Evolutionary conservation across 2,888 invertebrate species (phyloP).

Genomic region (Teinopalpus imperialis): DNA sequence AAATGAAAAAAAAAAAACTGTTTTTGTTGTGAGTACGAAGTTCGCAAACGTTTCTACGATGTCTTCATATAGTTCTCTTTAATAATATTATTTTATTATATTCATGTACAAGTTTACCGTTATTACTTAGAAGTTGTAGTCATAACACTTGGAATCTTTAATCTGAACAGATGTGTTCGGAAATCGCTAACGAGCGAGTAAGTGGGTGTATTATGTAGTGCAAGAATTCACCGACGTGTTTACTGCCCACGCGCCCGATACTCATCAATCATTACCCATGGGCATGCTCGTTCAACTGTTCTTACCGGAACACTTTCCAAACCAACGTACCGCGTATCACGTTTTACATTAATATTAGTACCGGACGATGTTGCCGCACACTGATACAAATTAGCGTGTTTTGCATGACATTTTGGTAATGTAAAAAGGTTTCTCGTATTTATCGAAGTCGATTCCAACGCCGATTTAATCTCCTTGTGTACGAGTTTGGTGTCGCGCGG

Average conservation of each 20-base stretch:
- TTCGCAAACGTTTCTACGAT: slow-evolving; percentile 8
- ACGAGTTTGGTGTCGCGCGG: slow-evolving; percentile 39
- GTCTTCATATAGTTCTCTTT: slow-evolving; percentile 7
- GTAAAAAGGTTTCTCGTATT: neutral
- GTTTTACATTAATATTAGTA: slow-evolving; percentile 38
- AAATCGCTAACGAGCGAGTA: slow-evolving; percentile 48
- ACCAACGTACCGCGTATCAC: slow-evolving; percentile 42
- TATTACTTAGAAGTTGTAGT: neutral
- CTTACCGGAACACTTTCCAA: slow-evolving; percentile 55
- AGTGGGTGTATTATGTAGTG: slow-evolving; percentile 61
- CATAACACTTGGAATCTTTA: slow-evolving; percentile 2
- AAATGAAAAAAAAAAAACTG: slow-evolving; percentile 17
- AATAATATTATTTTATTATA: neutral
- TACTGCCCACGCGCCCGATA: slow-evolving; percentile 62
- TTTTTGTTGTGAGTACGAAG: slow-evolving; percentile 21
- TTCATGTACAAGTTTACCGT: neutral
- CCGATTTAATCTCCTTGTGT: slow-evolving; percentile 8
- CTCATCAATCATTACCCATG: slow-evolving; percentile 65
- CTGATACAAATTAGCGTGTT: slow-evolving; percentile 30
- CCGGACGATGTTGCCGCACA: too few relatives aligned
- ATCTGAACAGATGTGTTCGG: slow-evolving; percentile 44
- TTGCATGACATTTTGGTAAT: slow-evolving; percentile 26
- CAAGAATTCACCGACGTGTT: slow-evolving; percentile 53
- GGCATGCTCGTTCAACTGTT: slow-evolving; percentile 53
- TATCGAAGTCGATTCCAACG: neutral